Evolutionary conservation across 2,113 vertebrate genomes (phyloP).

Genomic region (Rattus norvegicus): DNA sequence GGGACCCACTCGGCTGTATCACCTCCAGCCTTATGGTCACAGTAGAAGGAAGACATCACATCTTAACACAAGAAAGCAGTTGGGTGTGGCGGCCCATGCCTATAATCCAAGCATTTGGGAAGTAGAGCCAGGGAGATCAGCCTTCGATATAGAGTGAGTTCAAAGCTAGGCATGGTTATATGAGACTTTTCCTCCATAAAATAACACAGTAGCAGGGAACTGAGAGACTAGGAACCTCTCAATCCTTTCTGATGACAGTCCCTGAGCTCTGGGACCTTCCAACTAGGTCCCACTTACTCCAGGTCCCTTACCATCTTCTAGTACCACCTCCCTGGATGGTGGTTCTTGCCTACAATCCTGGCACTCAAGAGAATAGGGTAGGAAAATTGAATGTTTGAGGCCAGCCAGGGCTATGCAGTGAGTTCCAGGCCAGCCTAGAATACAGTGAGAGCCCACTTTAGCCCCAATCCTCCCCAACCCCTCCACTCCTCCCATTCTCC

Average conservation of each 20-base stretch:
- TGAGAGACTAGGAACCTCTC: not conserved
- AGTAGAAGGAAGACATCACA: not conserved
- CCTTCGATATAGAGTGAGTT: not conserved
- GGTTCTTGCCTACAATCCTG: not conserved
- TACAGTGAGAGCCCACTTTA: not conserved
- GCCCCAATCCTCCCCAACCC: too few relatives aligned
- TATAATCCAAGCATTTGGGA: not conserved
- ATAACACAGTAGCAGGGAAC: not conserved
- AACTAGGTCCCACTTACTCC: too few relatives aligned
- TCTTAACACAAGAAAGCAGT: not conserved
- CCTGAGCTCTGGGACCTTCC: not conserved
- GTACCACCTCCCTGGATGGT: not conserved
- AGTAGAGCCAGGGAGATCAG: too few relatives aligned
- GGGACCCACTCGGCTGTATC: too few relatives aligned
- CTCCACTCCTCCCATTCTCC: not conserved
- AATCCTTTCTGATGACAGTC: not conserved
- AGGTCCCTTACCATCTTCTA: not conserved
- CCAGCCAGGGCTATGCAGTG: too few relatives aligned
- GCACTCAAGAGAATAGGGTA: not conserved
- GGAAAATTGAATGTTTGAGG: not conserved
- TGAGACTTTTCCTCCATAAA: not conserved
- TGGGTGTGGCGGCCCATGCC: too few relatives aligned
- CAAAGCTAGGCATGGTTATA: not conserved
- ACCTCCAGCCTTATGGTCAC: not conserved
- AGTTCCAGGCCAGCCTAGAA: not conserved